A percentile compares a stretch with the other conserved stretches of the same genome.
Evolutionary conservation across 2,888 invertebrate species (phyloP).

Genomic region (Eupithecia subfuscata): DNA sequence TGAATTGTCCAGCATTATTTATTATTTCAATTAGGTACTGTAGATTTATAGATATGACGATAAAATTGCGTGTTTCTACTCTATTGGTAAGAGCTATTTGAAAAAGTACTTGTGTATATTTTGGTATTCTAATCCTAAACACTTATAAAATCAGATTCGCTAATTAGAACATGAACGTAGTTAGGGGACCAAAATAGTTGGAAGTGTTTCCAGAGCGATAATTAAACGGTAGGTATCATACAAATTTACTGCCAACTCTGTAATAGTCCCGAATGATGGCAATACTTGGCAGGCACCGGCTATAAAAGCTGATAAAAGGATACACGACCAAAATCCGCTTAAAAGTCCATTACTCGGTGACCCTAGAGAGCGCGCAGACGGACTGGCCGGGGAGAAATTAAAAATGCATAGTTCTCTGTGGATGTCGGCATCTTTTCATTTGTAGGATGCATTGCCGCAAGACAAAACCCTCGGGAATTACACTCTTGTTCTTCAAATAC

Average conservation of each 20-base stretch:
- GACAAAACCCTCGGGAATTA: slow-evolving; percentile 81
- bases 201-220: slow-evolving; percentile 58
- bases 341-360: slow-evolving; percentile 62
- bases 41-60: neutral
- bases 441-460: slow-evolving; percentile 72
- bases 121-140: slow-evolving; percentile 11
- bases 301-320: slow-evolving; percentile 41
- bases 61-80: no score
- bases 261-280: slow-evolving; percentile 56
- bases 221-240: slow-evolving; percentile 64
- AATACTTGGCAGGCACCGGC: slow-evolving; percentile 49
- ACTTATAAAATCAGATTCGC: slow-evolving; percentile 23
- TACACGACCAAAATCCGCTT: slow-evolving; percentile 52
- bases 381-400: slow-evolving; percentile 63
- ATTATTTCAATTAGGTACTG: slow-evolving; percentile 5
- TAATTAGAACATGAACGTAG: slow-evolving; percentile 32
- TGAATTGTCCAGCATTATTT: no score
- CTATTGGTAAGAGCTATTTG: neutral
- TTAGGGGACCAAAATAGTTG: slow-evolving; percentile 50
- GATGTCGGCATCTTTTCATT: slow-evolving; percentile 76
- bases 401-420: slow-evolving; percentile 76
- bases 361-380: slow-evolving; percentile 53
- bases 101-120: neutral
- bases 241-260: slow-evolving; percentile 49
- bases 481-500: slow-evolving; percentile 79